Evolutionary conservation across 2,113 vertebrate species (phyloP).

Genomic region (Choloepus hoffmanni): DNA sequence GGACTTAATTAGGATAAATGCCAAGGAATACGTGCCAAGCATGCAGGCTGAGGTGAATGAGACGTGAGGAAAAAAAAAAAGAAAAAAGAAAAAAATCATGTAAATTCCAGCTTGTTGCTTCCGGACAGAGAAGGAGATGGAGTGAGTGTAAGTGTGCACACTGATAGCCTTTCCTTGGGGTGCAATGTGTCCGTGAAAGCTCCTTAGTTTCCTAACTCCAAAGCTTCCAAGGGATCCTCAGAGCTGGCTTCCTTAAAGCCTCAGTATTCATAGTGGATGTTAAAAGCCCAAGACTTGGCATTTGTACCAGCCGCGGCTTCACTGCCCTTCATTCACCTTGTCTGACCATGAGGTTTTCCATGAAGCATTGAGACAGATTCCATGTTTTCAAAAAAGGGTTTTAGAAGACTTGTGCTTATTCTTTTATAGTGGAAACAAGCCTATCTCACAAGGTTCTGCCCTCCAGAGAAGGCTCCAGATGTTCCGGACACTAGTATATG

Average conservation of each 20-base stretch:
- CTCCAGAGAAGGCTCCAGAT: neutral
- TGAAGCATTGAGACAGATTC: neutral
- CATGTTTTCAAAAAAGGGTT: neutral
- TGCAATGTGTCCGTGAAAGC: neutral
- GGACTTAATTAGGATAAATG: constrained; percentile 2
- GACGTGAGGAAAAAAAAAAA: neutral
- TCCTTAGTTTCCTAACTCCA: neutral
- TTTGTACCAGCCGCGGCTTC: neutral
- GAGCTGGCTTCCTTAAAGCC: neutral
- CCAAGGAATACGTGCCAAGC: neutral
- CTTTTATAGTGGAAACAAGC: neutral
- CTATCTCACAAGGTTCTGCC: neutral
- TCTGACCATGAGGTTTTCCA: neutral
- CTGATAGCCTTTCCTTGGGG: neutral
- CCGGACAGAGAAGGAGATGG: neutral
- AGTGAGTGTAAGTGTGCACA: neutral
- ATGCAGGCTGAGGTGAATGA: neutral
- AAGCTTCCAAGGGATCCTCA: neutral
- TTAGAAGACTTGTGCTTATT: neutral
- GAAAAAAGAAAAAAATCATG: neutral
- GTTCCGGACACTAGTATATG: neutral
- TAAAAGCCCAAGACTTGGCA: neutral
- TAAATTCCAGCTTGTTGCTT: neutral
- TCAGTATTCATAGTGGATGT: too few relatives aligned
- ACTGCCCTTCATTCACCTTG: neutral